These are phyloP conservation scores for Halichondria panicea DNA, from an alignment of 37 sponge, comb jelly and placozoan genomes.

Conservation along the genomic window DNA sequence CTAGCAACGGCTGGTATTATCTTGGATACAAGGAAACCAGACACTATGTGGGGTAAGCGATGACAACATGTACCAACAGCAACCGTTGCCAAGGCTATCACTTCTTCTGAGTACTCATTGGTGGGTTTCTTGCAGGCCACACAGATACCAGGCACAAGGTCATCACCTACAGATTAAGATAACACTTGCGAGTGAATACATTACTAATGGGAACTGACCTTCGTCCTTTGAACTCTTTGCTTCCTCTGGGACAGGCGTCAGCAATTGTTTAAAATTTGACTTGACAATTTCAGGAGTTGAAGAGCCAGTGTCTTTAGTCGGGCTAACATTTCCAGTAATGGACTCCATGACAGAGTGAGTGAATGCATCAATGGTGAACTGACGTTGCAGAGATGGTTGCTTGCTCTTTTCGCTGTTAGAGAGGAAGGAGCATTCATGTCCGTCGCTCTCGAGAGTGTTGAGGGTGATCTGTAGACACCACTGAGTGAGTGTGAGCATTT, in stretches of 20 bases:
- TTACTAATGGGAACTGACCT: too few relatives aligned
- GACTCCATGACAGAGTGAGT: too few relatives aligned
- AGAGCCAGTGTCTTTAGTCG: too few relatives aligned
- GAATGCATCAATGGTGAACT: neutral
- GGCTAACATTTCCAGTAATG: too few relatives aligned
- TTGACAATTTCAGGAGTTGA: too few relatives aligned
- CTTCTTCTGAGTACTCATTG: slow-evolving; percentile 46
- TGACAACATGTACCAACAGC: slow-evolving; percentile 54
- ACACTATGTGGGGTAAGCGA: slow-evolving; percentile 31
- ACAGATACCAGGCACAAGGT: slow-evolving; percentile 41
- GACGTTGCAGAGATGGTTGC: neutral
- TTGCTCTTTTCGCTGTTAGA: neutral
- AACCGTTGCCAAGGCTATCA: slow-evolving; percentile 30
- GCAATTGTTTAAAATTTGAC: too few relatives aligned
- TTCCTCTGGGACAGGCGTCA: too few relatives aligned
- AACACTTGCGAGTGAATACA: too few relatives aligned
- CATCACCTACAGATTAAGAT: too few relatives aligned
- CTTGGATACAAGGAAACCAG: slow-evolving; percentile 38
- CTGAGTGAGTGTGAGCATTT: neutral
- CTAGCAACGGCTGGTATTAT: slow-evolving; percentile 50
- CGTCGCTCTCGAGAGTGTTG: slow-evolving; percentile 20
- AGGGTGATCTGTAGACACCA: slow-evolving; percentile 52
- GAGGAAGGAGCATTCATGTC: slow-evolving; percentile 25
- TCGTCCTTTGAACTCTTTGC: too few relatives aligned
- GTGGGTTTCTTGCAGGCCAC: slow-evolving; percentile 19